These are phyloP conservation scores for Chelon labrosus DNA, from an alignment of 2,797 vertebrate genomes.

Conservation along the genomic window DNA sequence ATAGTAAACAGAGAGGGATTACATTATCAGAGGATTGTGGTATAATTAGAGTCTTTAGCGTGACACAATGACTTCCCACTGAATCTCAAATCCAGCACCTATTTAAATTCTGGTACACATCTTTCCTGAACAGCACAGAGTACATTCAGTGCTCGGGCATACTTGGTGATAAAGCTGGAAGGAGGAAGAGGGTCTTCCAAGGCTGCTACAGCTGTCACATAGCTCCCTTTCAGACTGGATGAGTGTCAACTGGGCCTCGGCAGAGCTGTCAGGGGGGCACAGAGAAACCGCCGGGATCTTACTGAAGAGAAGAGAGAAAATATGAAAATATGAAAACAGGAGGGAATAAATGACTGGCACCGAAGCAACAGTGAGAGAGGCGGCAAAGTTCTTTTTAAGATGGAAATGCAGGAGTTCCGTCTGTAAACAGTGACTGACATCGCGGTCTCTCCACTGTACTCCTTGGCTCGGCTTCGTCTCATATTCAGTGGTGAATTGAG, in stretches of 20 bases:
- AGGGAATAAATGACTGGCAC: slow-evolving; percentile 14
- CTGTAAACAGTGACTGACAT: slow-evolving; percentile 1
- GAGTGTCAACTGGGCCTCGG: slow-evolving; percentile 69
- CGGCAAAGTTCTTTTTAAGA: slow-evolving; percentile 1
- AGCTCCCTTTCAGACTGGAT: slow-evolving; percentile 74
- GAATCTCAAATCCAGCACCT: slow-evolving; percentile 24
- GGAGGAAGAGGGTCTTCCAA: slow-evolving; percentile 77
- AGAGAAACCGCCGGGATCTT: slow-evolving; percentile 84
- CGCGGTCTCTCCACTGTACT: slow-evolving; percentile 12
- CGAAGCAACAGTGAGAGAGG: neutral
- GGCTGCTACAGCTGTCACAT: slow-evolving; percentile 82
- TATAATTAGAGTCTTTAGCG: neutral
- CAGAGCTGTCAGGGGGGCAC: slow-evolving; percentile 80
- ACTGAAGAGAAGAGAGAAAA: slow-evolving; percentile 58
- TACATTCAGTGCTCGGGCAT: slow-evolving; percentile 36
- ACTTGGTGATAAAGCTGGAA: slow-evolving; percentile 85
- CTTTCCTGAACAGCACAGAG: slow-evolving; percentile 8
- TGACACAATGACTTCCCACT: slow-evolving; percentile 7
- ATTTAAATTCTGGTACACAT: slow-evolving; percentile 36
- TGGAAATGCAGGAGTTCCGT: slow-evolving; percentile 9
- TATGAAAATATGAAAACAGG: neutral
- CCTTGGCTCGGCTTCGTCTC: slow-evolving; percentile 17
- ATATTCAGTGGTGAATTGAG: slow-evolving; percentile 22
- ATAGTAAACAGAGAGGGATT: neutral
- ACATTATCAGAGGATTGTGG: neutral